Conservation (phyloP, 2,888 invertebrate species). For the Coenonympha glycerion region DNA sequence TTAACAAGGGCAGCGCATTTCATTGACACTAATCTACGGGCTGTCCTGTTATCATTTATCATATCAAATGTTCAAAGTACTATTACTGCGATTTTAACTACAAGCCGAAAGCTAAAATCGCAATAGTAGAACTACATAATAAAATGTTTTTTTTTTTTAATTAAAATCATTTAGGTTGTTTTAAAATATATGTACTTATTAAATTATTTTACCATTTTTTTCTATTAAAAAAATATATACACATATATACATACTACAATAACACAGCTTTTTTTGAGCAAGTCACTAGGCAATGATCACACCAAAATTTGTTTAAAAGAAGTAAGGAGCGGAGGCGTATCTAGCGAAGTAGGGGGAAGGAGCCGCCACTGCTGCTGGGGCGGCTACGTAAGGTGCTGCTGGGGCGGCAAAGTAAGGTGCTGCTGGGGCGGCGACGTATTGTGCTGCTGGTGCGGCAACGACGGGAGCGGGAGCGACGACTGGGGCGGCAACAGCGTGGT, state of each 20-base stretch:
- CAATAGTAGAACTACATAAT: too few species aligned
- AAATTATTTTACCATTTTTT: slow-evolving; percentile 6
- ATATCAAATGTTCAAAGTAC: slow-evolving; percentile 31
- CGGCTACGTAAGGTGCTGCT: slow-evolving; percentile 34
- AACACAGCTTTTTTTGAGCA: slow-evolving; percentile 54
- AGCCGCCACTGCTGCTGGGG: slow-evolving; percentile 28
- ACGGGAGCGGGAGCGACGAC: slow-evolving; percentile 57
- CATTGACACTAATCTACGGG: slow-evolving; percentile 60
- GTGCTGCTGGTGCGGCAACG: slow-evolving; percentile 44
- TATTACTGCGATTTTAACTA: slow-evolving; percentile 1
- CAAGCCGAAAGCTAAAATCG: too few species aligned
- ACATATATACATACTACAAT: slow-evolving; percentile 32
- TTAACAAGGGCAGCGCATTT: slow-evolving; percentile 60
- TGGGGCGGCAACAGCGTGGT: slow-evolving; percentile 84
- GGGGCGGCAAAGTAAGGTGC: slow-evolving; percentile 36
- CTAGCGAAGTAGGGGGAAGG: slow-evolving; percentile 37
- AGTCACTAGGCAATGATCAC: slow-evolving; percentile 68
- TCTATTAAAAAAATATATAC: slow-evolving; percentile 19
- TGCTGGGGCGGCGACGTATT: slow-evolving; percentile 36
- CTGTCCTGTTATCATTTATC: slow-evolving; percentile 52
- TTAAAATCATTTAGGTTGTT: not conserved
- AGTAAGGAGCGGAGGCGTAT: slow-evolving; percentile 57
- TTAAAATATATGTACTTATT: not conserved
- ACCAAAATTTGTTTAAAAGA: slow-evolving; percentile 63
- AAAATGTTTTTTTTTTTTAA: too few species aligned